phyloP scores from a whole-genome alignment of 2,888 invertebrate genomes.

The Amphipoea lucens region DNA sequence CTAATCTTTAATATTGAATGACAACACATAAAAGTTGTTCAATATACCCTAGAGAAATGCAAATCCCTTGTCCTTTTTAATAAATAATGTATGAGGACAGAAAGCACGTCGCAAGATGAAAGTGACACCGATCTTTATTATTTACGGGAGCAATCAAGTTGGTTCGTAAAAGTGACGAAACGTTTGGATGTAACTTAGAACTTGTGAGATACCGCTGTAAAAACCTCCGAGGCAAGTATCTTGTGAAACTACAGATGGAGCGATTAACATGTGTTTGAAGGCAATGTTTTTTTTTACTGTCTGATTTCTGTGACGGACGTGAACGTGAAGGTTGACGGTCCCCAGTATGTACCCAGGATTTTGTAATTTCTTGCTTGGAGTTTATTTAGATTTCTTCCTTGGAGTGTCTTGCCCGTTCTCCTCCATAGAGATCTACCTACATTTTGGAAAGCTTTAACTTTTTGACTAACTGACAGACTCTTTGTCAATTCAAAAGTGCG shows the following conservation, averaged over 20 bases:
- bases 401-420: not conserved
- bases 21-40: conserved; percentile 85
- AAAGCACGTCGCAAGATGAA: conserved; percentile 57
- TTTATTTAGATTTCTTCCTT: too few relatives aligned
- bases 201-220: conserved; percentile 25
- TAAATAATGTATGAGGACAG: conserved; percentile 82
- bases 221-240: conserved; percentile 2
- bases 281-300: conserved; percentile 18
- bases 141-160: conserved; percentile 60
- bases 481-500: not conserved
- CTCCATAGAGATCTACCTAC: too few relatives aligned
- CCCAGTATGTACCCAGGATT: not conserved
- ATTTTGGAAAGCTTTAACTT: not conserved
- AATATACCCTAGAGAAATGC: conserved; percentile 82
- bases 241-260: conserved; percentile 4
- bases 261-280: conserved; percentile 27
- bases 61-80: conserved; percentile 80
- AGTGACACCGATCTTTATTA: conserved; percentile 66
- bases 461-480: not conserved
- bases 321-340: not conserved
- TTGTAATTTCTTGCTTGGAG: too few relatives aligned
- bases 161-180: conserved; percentile 49
- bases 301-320: not conserved
- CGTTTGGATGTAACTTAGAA: conserved; percentile 18
- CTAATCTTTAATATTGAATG: conserved; percentile 84